Evolutionary conservation across 2,888 invertebrate genomes (phyloP).

Genomic region (Amiota communis): DNA sequence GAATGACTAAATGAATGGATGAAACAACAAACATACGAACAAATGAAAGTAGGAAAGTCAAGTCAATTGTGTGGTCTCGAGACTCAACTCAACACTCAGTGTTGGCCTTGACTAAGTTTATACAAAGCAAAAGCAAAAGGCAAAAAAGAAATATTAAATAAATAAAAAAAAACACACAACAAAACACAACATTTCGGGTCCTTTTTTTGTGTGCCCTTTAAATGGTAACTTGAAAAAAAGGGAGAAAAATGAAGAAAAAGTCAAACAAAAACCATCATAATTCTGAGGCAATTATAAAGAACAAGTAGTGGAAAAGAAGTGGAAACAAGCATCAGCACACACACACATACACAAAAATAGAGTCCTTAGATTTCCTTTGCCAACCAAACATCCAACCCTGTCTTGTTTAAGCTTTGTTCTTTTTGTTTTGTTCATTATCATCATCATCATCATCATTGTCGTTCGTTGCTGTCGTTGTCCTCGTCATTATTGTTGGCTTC

Average conservation of each 20-base stretch:
- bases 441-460: constrained; percentile 7
- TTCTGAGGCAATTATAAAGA: constrained; percentile 24
- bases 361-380: too few relatives aligned
- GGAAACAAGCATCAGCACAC: constrained; percentile 34
- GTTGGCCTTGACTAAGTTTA: constrained; percentile 16
- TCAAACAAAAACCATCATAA: constrained; percentile 8
- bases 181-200: not conserved
- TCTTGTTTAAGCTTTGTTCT: not conserved
- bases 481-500: constrained; percentile 15
- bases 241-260: too few relatives aligned
- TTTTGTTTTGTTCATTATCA: not conserved
- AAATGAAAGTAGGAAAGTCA: too few relatives aligned
- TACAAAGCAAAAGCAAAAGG: constrained; percentile 8
- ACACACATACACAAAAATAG: too few relatives aligned
- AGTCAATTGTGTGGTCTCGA: too few relatives aligned
- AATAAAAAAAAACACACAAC: constrained; percentile 19
- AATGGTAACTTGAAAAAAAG: not conserved
- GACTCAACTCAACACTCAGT: not conserved
- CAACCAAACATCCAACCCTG: constrained; percentile 20
- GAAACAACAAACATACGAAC: too few relatives aligned
- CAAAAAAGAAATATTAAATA: constrained; percentile 10
- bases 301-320: constrained; percentile 37
- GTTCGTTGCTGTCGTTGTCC: constrained; percentile 32
- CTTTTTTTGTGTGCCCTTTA: not conserved
- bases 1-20: constrained; percentile 29